Base-by-base conservation (phyloP, 2,113 vertebrate species). In the Phaethornis superciliosus region DNA sequence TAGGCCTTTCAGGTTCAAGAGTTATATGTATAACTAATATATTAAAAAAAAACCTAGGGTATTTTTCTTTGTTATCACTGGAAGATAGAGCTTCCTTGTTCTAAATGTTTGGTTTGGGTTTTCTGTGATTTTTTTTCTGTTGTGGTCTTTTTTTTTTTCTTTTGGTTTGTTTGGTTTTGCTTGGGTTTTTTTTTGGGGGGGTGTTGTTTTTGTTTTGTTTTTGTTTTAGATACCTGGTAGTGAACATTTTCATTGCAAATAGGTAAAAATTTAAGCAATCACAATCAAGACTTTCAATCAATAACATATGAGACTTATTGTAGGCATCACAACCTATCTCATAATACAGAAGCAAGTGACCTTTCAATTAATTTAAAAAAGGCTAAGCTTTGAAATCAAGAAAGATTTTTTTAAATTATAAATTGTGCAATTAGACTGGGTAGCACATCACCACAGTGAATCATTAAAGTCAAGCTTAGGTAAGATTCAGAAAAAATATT, bases 351-450 rank as follows among this genome's bases (percentile, higher is more conserved):
- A 58, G 30, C 14, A 92, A 81, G 11, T 69, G 55, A 92, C 37
- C 11, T 74, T 93, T 77, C 51, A 69, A 63, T 46, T 90, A 83
- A 81, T 88, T 83, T 49, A 28, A 77, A 83, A 83, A 83, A 90
- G 8, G 1, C 4, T 85, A 68, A 80, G 13, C 28, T 89, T 88
- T 64, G 68, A 95, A 85, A 44, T 7, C 10, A 82, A 37, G 12
- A 79, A 68, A 85, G n/a, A 30, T 28, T 56, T 75, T 91, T 62
- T 21, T 63, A 40, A 52, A 67, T 70, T 80, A 84, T 55, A 51
- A 70, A 51, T 65, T 70, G 21, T 54, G 32, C 20, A 86, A 33
- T 65, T 90, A 81, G 19, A 54, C 20, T 68, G 27, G 12, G 4
- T 78, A 47, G 49, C 49, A 54, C 14, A 80, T 76, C 1, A 0